Conservation (phyloP, 2,888 invertebrate genomes). For the Mythimna pallens region DNA sequence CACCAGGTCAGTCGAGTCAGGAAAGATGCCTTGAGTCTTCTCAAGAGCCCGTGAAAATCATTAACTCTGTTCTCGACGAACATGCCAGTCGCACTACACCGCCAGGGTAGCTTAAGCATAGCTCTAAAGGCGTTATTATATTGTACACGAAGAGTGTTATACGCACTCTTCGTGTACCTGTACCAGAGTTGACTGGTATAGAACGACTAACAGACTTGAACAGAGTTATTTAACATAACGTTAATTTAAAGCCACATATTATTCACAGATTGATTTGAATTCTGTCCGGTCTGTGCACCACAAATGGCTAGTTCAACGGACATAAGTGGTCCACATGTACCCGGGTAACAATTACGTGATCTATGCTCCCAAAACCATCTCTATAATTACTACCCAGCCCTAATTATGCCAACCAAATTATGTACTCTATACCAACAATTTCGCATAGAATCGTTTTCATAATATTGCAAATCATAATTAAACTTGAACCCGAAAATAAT, state of each 20-base stretch:
- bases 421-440: conserved; percentile 15
- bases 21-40: too few relatives aligned
- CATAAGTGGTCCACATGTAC: conserved; percentile 27
- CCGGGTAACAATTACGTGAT: conserved; percentile 16
- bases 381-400: conserved; percentile 25
- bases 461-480: conserved; percentile 41
- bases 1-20: too few relatives aligned
- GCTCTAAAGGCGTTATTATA: too few relatives aligned
- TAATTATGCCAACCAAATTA: conserved; percentile 36
- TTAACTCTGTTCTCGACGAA: too few relatives aligned
- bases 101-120: too few relatives aligned
- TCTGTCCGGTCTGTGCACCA: not conserved
- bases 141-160: too few relatives aligned
- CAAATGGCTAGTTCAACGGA: conserved; percentile 31
- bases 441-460: conserved; percentile 5
- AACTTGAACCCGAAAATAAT: conserved; percentile 27
- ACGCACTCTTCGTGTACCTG: too few relatives aligned
- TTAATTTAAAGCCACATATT: not conserved
- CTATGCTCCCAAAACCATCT: conserved; percentile 25
- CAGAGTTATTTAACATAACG: not conserved
- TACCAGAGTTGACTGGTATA: too few relatives aligned
- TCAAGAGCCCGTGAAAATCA: too few relatives aligned
- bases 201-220: too few relatives aligned
- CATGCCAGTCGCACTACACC: too few relatives aligned
- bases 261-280: conserved; percentile 25